phyloP scores from a whole-genome alignment of 2,797 vertebrate genomes.

The Erpetoichthys calabaricus region DNA sequence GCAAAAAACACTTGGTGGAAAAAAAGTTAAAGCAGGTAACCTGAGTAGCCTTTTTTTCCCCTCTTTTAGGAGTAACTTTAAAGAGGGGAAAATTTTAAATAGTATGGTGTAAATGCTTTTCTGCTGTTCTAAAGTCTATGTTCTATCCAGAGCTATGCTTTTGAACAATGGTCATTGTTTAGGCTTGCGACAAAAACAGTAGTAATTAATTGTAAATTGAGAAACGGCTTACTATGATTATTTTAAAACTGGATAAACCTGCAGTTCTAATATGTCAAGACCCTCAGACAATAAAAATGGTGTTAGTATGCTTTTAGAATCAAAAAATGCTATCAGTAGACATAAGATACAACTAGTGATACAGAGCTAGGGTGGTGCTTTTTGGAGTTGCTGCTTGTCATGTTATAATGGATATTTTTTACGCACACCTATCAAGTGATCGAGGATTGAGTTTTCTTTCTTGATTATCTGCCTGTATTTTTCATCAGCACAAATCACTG shows the following conservation, averaged over 20 bases:
- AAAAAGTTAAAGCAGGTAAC: slow-evolving; percentile 47
- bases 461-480: slow-evolving; percentile 60
- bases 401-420: slow-evolving; percentile 27
- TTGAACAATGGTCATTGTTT: slow-evolving; percentile 25
- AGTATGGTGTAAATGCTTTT: slow-evolving; percentile 25
- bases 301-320: slow-evolving; percentile 43
- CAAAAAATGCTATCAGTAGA: slow-evolving; percentile 42
- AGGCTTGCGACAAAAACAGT: slow-evolving; percentile 16
- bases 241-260: slow-evolving; percentile 60
- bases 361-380: slow-evolving; percentile 20
- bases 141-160: slow-evolving; percentile 15
- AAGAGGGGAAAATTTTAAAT: slow-evolving; percentile 15
- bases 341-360: slow-evolving; percentile 50
- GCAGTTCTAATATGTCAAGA: slow-evolving; percentile 31
- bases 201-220: slow-evolving; percentile 77
- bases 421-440: slow-evolving; percentile 45
- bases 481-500: slow-evolving; percentile 72
- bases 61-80: slow-evolving; percentile 16
- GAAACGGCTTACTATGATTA: slow-evolving; percentile 53
- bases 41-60: slow-evolving; percentile 38
- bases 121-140: slow-evolving; percentile 19
- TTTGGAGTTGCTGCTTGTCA: slow-evolving; percentile 19
- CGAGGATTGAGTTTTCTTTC: slow-evolving; percentile 43
- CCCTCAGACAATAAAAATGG: slow-evolving; percentile 34
- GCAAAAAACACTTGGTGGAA: slow-evolving; percentile 35